Evolutionary conservation across 2,888 invertebrate species (phyloP), one percentile per base, ranked within the genome.

Genomic region (Helleia helle): DNA sequence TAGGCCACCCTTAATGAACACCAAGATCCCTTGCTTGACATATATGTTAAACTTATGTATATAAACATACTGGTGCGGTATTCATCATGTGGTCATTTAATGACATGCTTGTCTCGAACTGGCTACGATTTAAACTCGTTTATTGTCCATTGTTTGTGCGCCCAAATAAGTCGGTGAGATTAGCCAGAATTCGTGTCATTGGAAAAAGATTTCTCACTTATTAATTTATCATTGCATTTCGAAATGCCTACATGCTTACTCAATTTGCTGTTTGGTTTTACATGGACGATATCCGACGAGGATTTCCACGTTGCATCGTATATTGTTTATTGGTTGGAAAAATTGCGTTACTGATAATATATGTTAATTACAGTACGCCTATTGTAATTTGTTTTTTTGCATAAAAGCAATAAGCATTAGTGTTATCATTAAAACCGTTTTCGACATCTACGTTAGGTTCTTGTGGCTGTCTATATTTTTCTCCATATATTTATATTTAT

Each of bases 41-140:
- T n/a, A n/a, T n/a, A n/a, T n/a, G n/a, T 51, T 47, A 43, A 46
- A 46, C 56, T 56, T 62, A 59, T 44, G 38, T 11, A 44, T 13
- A 30, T 47, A 28, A 38, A 4, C 48, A 58, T 58, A 65, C 47
- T 48, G 58, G 47, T 47, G 51, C 43, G 12, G 34, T 28, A 42
- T 26, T 29, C 39, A 30, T 24, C 38, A 17, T 18, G n/a, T n/a
- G n/a, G 62, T 47, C 40, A 54, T 55, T 54, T 71, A 71, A 69
- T 73, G 65, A 68, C 61, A 77, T 77, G 66, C 77, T 60, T 52
- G 72, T 74, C 79, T 66, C 74, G 49, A 56, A 58, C 58, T 56
- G 60, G 57, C 60, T 59, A 64, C 71, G 75, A 71, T 76, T 77
- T 71, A 72, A 77, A 79, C 73, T 71, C 70, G 79, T 72, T 72